Evolutionary conservation across 2,113 vertebrate species (phyloP).

Genomic region (Oreochromis tanganicae): DNA sequence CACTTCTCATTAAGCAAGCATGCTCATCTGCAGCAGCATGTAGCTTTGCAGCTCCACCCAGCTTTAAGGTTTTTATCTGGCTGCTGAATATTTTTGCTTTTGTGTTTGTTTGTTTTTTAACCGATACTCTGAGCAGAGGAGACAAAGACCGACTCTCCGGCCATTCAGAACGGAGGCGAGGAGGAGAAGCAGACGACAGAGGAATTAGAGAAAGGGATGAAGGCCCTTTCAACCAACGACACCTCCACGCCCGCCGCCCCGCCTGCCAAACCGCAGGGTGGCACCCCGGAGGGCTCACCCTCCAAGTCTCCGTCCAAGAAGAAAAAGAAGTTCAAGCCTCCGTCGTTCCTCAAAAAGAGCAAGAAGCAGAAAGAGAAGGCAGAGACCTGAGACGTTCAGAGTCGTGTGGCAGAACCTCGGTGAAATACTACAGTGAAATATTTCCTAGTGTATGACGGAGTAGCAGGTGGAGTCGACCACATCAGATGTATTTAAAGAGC

Average conservation of each 20-base stretch:
- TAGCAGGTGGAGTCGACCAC: conserved; percentile 12
- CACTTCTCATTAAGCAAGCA: conserved; percentile 43
- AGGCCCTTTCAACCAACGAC: conserved; percentile 77
- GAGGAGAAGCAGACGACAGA: conserved; percentile 75
- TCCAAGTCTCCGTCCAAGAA: conserved; percentile 98
- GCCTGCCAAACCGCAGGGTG: conserved; percentile 66
- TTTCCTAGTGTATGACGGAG: conserved; percentile 13
- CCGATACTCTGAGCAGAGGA: conserved; percentile 56
- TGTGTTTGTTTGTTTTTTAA: not conserved
- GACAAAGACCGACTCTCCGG: conserved; percentile 40
- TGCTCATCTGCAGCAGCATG: conserved; percentile 45
- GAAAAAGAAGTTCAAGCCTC: conserved; percentile 99
- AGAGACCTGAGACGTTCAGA: conserved; percentile 77
- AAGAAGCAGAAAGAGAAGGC: conserved; percentile 94
- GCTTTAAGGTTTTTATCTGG: not conserved
- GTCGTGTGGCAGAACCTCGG: conserved; percentile 12
- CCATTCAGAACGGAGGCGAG: conserved; percentile 81
- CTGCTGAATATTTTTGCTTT: not conserved
- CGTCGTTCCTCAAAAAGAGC: conserved; percentile 95
- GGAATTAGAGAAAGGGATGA: conserved; percentile 78
- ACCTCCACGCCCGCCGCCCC: conserved; percentile 67
- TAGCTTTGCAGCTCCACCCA: conserved; percentile 12
- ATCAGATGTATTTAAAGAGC: conserved; percentile 13
- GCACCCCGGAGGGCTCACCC: conserved; percentile 90
- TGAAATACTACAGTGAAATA: conserved; percentile 49